Base-by-base conservation (phyloP, 2,113 vertebrate genomes). In the Macquaria ambigua region DNA sequence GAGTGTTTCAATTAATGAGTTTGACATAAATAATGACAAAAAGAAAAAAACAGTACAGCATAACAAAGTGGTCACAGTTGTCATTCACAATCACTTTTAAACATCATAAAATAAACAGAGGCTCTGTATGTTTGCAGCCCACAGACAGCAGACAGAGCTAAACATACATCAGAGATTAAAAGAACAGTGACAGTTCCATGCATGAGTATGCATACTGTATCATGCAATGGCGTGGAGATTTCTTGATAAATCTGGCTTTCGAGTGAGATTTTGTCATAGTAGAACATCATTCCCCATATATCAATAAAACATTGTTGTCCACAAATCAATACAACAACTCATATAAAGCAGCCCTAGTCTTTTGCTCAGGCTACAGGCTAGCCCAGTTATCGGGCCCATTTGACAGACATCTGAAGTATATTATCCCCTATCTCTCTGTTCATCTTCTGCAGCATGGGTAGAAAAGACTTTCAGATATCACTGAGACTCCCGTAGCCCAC, bases 391-490 rank as follows among this genome's bases (percentile, higher is more conserved):
- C 92, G 77, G 23, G 9, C n/a, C 81, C 25, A 58, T 82, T 84
- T 89, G 81, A 91, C 83, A 88, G 77, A 83, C 79, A 84, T 91
- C 79, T 86, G 75, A 87, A 80, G 81, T 61, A 74, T 83, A 84
- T 87, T 74, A 80, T 74, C 68, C 77, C 62, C 5, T 67, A 91
- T 91, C 90, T 75, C 31, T 61, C 59, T 80, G 87, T 90, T 92
- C 83, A 87, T 91, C 77, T 67, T 85, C 73, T 46, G 73, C 58
- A 61, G 78, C 64, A 63, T 77, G 79, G 72, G 50, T 31, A 82
- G 74, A 86, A 87, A 82, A 74, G 82, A 83, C 61, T 46, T 52
- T 66, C 73, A 74, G 87, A 90, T 92, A 90, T 87, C 83, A 58
- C 85, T 8, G 71, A 83, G 82, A 50, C 73, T 86, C 73, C 69